Conservation (phyloP, 2,888 invertebrate species). For the Drepanosiphum platanoidis region DNA sequence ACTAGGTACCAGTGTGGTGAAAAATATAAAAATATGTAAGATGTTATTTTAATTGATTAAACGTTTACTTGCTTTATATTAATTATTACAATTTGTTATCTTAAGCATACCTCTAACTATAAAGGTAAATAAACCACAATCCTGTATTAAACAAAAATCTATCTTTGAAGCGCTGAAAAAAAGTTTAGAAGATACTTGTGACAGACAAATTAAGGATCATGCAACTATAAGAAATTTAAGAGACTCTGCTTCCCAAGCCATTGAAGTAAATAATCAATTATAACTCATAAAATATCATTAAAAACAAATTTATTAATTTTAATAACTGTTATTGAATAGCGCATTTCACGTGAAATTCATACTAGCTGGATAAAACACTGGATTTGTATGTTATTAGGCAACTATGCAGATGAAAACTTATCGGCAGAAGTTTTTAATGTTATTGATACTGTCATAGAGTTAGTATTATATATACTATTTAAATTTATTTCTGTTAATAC, state of each 20-base stretch:
- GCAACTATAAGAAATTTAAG: constrained; percentile 31
- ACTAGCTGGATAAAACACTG: constrained; percentile 75
- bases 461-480: constrained; percentile 22
- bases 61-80: neutral
- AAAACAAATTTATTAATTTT: too few species aligned
- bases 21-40: constrained; percentile 47
- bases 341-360: constrained; percentile 72
- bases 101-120: constrained; percentile 38
- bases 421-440: constrained; percentile 69
- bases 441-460: constrained; percentile 69
- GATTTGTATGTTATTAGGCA: constrained; percentile 74
- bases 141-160: constrained; percentile 36
- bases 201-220: constrained; percentile 35
- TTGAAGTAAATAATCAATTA: constrained; percentile 33
- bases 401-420: constrained; percentile 69
- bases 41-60: neutral
- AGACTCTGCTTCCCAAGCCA: constrained; percentile 43
- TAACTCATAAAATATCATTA: neutral
- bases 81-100: neutral
- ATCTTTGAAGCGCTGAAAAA: constrained; percentile 53
- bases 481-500: neutral
- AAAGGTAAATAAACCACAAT: constrained; percentile 36
- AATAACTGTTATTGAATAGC: too few species aligned
- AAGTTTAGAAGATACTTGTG: constrained; percentile 49
- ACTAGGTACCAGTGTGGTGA: constrained; percentile 63